These are phyloP conservation scores for Lepus europaeus DNA, from an alignment of 2,113 vertebrate genomes.

Conservation along the genomic window DNA sequence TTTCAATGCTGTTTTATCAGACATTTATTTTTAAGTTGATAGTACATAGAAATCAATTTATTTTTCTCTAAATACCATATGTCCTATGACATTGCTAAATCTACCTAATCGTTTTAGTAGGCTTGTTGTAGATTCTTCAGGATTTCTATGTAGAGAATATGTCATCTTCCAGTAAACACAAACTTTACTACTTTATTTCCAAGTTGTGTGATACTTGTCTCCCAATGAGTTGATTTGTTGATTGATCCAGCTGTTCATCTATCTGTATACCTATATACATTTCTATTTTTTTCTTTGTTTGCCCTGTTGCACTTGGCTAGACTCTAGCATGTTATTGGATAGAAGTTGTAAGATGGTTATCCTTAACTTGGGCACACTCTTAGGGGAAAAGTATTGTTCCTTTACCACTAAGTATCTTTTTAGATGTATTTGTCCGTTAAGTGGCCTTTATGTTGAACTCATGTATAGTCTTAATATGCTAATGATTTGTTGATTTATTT, in stretches of 20 bases:
- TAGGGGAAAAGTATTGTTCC: background rate
- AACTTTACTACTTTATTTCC: background rate
- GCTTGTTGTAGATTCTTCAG: background rate
- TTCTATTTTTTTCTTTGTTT: background rate
- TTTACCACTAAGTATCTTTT: background rate
- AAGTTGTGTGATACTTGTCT: background rate
- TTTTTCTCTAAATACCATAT: background rate
- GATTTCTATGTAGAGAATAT: background rate
- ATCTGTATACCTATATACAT: background rate
- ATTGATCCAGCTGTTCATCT: background rate
- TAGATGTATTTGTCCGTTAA: background rate
- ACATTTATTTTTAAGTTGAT: background rate
- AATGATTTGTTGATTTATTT: background rate
- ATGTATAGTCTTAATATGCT: background rate
- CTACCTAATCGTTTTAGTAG: background rate
- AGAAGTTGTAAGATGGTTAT: background rate
- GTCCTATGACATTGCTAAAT: background rate
- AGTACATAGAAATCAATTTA: background rate
- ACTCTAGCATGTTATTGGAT: background rate
- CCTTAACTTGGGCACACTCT: background rate
- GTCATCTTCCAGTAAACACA: background rate
- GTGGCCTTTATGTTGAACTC: background rate
- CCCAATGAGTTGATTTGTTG: background rate
- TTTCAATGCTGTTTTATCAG: background rate
- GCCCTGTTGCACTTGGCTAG: background rate